Percentiles rank a stretch among this genome's conserved stretches.
Conservation (phyloP, 1,140 invertebrate genomes). For the Caenorhabditis inopinata region DNA sequence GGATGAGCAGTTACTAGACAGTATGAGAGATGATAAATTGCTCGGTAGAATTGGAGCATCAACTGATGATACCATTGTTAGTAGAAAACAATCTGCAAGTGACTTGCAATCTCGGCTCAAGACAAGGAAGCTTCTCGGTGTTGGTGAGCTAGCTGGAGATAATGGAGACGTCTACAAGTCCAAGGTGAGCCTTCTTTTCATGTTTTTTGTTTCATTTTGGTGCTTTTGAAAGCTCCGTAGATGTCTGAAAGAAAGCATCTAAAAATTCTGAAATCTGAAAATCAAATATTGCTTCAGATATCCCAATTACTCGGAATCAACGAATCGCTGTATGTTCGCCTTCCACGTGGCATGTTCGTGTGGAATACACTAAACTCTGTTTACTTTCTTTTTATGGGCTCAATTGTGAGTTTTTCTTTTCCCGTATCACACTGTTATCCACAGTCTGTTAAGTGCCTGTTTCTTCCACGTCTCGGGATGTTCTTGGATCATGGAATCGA, state of each 20-base stretch:
- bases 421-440: not conserved
- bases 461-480: not conserved
- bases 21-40: conserved; percentile 1
- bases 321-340: conserved; percentile 28
- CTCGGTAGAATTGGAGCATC: not conserved
- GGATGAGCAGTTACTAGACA: not conserved
- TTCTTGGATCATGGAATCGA: not conserved
- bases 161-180: conserved; percentile 33
- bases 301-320: conserved; percentile 46
- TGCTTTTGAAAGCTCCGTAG: not conserved
- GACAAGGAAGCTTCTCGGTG: conserved; percentile 46
- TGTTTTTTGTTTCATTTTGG: not conserved
- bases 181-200: conserved; percentile 35
- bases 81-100: conserved; percentile 41
- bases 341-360: conserved; percentile 38
- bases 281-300: no score
- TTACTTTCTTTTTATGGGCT: conserved; percentile 21
- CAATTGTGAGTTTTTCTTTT: conserved; percentile 33
- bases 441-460: not conserved
- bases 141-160: conserved; percentile 33
- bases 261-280: no score
- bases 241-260: not conserved
- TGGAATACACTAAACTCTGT: conserved; percentile 41
- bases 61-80: conserved; percentile 28
- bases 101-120: conserved; percentile 45